phyloP scores from a whole-genome alignment of 2,797 vertebrate genomes.

The Rhinophrynus dorsalis region DNA sequence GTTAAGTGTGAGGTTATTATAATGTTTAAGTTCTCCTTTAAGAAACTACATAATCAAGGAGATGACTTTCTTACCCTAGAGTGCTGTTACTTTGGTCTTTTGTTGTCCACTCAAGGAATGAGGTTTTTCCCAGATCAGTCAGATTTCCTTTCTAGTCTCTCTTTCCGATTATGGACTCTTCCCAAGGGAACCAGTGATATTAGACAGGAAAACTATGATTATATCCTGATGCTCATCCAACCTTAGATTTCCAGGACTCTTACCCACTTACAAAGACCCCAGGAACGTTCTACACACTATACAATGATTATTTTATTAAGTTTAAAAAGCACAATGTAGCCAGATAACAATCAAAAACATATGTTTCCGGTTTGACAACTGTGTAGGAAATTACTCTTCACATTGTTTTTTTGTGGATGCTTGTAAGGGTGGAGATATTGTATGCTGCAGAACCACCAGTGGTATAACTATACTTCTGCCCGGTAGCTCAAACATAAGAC shows the following conservation, averaged over 20 bases:
- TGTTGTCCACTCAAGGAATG: no score
- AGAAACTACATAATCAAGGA: no score
- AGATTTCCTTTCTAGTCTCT: no score
- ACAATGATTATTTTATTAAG: slow-evolving; percentile 33
- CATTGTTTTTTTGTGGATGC: slow-evolving; percentile 43
- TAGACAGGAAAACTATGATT: slow-evolving; percentile 3
- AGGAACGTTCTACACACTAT: slow-evolving; percentile 21
- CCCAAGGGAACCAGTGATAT: background rate
- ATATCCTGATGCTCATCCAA: slow-evolving; percentile 2
- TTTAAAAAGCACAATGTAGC: slow-evolving; percentile 47
- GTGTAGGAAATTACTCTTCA: slow-evolving; percentile 40
- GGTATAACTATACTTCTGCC: no score
- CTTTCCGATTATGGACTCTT: no score
- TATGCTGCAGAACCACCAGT: no score
- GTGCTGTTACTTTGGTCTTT: no score
- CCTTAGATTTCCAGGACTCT: slow-evolving; percentile 10
- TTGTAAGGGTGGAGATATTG: background rate
- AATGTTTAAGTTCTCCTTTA: no score
- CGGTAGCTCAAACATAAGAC: no score
- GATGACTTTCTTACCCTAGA: no score
- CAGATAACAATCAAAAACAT: slow-evolving; percentile 22
- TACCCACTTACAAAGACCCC: slow-evolving; percentile 15
- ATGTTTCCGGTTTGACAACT: slow-evolving; percentile 45
- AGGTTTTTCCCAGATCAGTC: no score
- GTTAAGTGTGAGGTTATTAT: no score